A percentile compares a stretch with the other conserved stretches of the same genome.
These are phyloP conservation scores for Pelodytes ibericus DNA, from an alignment of 2,797 vertebrate species.

Conservation along the genomic window DNA sequence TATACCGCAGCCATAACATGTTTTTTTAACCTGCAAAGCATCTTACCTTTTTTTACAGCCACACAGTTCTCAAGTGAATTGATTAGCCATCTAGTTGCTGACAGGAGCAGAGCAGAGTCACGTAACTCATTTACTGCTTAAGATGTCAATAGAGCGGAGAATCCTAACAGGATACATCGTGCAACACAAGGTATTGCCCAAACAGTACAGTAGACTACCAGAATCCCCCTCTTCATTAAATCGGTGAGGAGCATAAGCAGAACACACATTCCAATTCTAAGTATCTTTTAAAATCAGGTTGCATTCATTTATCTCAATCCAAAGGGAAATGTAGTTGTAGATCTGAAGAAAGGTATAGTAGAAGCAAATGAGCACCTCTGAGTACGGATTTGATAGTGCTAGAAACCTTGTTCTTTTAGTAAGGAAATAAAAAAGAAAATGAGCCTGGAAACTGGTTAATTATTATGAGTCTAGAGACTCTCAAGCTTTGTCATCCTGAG, in stretches of 20 bases:
- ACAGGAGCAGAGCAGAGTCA: not conserved
- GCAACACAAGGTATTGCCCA: not conserved
- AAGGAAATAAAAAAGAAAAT: conserved; percentile 32
- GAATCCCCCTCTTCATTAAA: not conserved
- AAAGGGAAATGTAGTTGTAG: conserved; percentile 39
- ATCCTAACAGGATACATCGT: not conserved
- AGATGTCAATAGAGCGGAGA: conserved; percentile 21
- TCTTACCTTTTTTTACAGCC: conserved; percentile 2
- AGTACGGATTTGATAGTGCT: conserved; percentile 24
- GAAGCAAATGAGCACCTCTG: conserved; percentile 5
- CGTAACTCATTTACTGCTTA: conserved; percentile 8
- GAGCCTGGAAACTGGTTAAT: conserved; percentile 22
- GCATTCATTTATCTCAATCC: conserved; percentile 29
- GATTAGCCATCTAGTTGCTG: conserved; percentile 14
- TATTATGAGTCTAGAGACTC: not conserved
- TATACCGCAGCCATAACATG: not conserved
- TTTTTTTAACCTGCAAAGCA: conserved; percentile 9
- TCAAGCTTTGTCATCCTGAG: not conserved
- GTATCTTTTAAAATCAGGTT: conserved; percentile 31
- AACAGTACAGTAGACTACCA: not conserved
- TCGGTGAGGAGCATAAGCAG: not conserved
- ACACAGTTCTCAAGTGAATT: not conserved
- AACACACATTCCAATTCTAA: conserved; percentile 25
- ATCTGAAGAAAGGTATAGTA: not conserved
- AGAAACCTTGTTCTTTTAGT: conserved; percentile 34